These are phyloP conservation scores for Catocala nupta DNA, from an alignment of 2,888 invertebrate genomes.

Conservation along the genomic window DNA sequence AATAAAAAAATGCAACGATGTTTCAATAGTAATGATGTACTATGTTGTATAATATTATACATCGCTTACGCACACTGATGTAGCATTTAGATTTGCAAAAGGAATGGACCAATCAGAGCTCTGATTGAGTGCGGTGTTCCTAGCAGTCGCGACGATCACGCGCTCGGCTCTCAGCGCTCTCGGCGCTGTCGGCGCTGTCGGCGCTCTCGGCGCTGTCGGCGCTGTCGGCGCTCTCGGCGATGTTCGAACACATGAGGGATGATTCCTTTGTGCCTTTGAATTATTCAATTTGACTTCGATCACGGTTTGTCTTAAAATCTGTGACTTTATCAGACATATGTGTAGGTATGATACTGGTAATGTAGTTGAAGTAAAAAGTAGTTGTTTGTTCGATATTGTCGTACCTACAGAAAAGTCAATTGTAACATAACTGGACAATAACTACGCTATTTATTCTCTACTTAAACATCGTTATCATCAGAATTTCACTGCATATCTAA, in stretches of 20 bases:
- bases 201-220: slow-evolving; percentile 7
- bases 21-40: slow-evolving; percentile 38
- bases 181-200: not conserved
- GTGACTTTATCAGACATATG: slow-evolving; percentile 28
- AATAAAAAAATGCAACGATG: slow-evolving; percentile 46
- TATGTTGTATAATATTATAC: slow-evolving; percentile 44
- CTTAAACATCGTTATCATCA: not conserved
- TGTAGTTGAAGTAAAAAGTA: slow-evolving; percentile 31
- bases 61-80: slow-evolving; percentile 62
- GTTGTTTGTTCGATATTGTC: slow-evolving; percentile 32
- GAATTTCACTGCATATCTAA: too few relatives aligned
- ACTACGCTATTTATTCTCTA: not conserved
- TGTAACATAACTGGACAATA: slow-evolving; percentile 14
- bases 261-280: slow-evolving; percentile 47
- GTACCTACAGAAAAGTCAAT: slow-evolving; percentile 22
- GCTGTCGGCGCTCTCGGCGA: slow-evolving; percentile 6
- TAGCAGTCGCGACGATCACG: slow-evolving; percentile 24
- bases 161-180: slow-evolving; percentile 20
- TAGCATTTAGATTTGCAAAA: slow-evolving; percentile 56
- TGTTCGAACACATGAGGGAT: slow-evolving; percentile 30
- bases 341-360: slow-evolving; percentile 31
- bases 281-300: slow-evolving; percentile 31
- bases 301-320: slow-evolving; percentile 33
- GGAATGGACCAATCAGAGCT: slow-evolving; percentile 32
- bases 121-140: slow-evolving; percentile 30